These are phyloP conservation scores for Nymphalis urticae DNA, from an alignment of 2,888 invertebrate species.

Conservation along the genomic window DNA sequence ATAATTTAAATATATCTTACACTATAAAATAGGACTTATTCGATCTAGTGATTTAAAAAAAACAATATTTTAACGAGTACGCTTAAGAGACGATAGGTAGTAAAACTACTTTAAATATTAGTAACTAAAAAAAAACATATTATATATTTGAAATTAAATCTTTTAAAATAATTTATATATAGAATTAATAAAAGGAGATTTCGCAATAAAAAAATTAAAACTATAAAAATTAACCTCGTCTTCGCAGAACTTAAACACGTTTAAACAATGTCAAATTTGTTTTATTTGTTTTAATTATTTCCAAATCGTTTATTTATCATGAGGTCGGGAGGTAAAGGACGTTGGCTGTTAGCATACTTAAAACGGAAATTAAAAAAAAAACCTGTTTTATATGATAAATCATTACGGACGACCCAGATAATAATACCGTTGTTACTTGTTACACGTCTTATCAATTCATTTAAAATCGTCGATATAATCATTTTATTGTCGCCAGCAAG, in stretches of 20 bases:
- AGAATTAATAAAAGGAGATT: too few species aligned
- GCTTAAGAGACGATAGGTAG: too few species aligned
- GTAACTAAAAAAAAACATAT: too few species aligned
- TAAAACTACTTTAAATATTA: too few species aligned
- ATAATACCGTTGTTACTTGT: conserved; percentile 29
- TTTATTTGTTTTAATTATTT: background rate
- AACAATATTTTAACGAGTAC: too few species aligned
- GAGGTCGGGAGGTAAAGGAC: conserved; percentile 21
- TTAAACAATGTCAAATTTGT: conserved; percentile 1
- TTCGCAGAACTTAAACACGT: background rate
- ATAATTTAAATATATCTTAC: too few species aligned
- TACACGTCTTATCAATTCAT: conserved; percentile 29
- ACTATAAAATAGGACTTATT: too few species aligned
- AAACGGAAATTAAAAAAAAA: conserved; percentile 10
- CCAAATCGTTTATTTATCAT: conserved; percentile 6
- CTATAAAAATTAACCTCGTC: background rate
- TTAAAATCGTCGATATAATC: conserved; percentile 24
- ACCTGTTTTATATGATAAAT: conserved; percentile 26
- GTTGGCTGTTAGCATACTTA: conserved; percentile 21
- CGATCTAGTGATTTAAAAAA: too few species aligned
- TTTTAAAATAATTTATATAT: too few species aligned
- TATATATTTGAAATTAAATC: too few species aligned
- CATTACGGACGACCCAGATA: conserved; percentile 31
- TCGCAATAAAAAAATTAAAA: background rate
- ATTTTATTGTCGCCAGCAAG: conserved; percentile 17